Evolutionary conservation across 2,888 invertebrate genomes (phyloP).

Genomic region (Ormyrus thymus): DNA sequence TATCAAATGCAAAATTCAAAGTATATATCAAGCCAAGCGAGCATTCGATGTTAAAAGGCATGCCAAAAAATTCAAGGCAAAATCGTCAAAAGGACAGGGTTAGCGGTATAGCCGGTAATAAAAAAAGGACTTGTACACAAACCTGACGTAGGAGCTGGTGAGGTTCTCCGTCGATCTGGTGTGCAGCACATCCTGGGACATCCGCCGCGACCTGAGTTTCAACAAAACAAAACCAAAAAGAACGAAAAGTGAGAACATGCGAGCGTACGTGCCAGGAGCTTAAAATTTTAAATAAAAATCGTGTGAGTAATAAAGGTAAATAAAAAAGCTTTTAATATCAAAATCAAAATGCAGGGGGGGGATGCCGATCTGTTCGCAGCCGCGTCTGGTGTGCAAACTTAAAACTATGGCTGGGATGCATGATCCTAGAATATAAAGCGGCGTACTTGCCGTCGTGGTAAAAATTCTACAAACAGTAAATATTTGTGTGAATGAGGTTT

Average conservation of each 20-base stretch:
- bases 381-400: background rate
- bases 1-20: background rate
- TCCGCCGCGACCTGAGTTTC: conserved; percentile 88
- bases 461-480: too few species aligned
- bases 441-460: too few species aligned
- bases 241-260: conserved; percentile 66
- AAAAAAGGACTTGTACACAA: conserved; percentile 59
- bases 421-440: too few species aligned
- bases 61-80: conserved; percentile 6
- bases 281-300: conserved; percentile 54
- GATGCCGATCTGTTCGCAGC: conserved; percentile 10
- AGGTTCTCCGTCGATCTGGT: conserved; percentile 72
- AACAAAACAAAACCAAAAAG: conserved; percentile 76
- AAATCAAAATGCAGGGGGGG: background rate
- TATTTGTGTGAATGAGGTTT: too few species aligned
- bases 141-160: conserved; percentile 70
- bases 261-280: conserved; percentile 63
- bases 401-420: too few species aligned
- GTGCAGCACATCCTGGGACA: conserved; percentile 85
- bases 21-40: conserved; percentile 18
- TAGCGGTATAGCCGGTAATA: background rate
- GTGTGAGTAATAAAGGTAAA: conserved; percentile 17
- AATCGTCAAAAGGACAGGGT: background rate
- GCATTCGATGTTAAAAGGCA: conserved; percentile 19
- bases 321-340: background rate